A percentile compares a stretch with the other conserved stretches of the same genome.
Evolutionary conservation across 2,797 vertebrate species (phyloP).

Genomic region (Scyliorhinus canicula): DNA sequence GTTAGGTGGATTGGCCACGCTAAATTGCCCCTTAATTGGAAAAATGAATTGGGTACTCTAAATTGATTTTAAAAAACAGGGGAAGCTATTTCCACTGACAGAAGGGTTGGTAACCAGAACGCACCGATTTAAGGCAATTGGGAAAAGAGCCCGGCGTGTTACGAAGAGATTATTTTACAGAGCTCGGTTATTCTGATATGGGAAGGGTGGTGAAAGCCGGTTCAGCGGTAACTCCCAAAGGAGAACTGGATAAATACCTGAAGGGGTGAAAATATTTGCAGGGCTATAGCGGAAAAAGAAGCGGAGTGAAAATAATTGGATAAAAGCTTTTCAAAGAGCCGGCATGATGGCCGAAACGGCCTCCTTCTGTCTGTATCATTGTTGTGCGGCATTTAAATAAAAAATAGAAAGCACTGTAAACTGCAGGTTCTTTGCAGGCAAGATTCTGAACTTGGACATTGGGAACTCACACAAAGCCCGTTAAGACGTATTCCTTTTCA

Average conservation of each 20-base stretch:
- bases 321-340: not conserved
- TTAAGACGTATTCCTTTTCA: not conserved
- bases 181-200: not conserved
- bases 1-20: no score
- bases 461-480: not conserved
- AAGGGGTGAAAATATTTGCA: not conserved
- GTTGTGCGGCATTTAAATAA: not conserved
- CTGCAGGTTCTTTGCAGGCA: not conserved
- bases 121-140: not conserved
- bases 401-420: not conserved
- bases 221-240: not conserved
- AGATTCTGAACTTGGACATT: not conserved
- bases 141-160: not conserved
- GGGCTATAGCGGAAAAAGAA: no score
- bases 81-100: not conserved
- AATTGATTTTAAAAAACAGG: no score
- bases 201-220: not conserved
- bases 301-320: not conserved
- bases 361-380: not conserved
- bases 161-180: not conserved
- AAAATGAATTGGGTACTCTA: no score
- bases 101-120: not conserved
- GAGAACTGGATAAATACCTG: not conserved
- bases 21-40: no score
- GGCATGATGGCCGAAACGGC: not conserved